Evolutionary conservation across 2,888 invertebrate species (phyloP), one percentile per base, ranked within the genome.

Genomic region (Melieria crassipennis): DNA sequence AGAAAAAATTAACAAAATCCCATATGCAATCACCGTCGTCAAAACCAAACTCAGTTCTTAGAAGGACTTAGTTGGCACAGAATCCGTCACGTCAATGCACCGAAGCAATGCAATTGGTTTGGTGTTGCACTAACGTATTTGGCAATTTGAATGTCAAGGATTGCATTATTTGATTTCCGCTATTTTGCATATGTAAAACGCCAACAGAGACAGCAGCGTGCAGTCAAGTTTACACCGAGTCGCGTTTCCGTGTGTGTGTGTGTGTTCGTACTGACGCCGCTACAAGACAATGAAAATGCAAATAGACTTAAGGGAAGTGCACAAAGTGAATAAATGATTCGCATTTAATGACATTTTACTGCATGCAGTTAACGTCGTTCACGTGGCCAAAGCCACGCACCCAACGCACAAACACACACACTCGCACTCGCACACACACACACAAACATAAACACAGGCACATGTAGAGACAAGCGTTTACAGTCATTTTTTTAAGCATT

Each of bases 281-380:
- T n/a, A 52, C 13, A n/a, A 7, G 13, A 4, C 13, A 52, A 13
- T 5, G 47, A 13, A 11, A 13, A 56, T 57, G 16, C 5, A 57
- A 57, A 57, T 61, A 30, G 60, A 7, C 52, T 60, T 58, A 58
- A 45, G 11, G 47, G 52, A 64, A 70, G 57, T 58, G 47, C 48
- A 58, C 11, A 66, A 76, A 80, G 76, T 76, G 79, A 79, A 79
- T 77, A 78, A 79, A 77, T 75, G 77, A 75, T 77, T 76, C 69
- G 74, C 75, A 78, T 78, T 78, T 77, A 74, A 77, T 74, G 76
- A 65, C 52, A 61, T 75, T 75, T 75, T 73, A 75, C 75, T 77
- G 74, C 77, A 76, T 73, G 74, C 70, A 78, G 75, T 63, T 52
- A 30, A 57, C 52, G 48, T 58, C 50, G 58, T 30, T 47, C 57